These are phyloP conservation scores for Quadriops clusia DNA, from an alignment of 2,888 invertebrate species.

Conservation along the genomic window DNA sequence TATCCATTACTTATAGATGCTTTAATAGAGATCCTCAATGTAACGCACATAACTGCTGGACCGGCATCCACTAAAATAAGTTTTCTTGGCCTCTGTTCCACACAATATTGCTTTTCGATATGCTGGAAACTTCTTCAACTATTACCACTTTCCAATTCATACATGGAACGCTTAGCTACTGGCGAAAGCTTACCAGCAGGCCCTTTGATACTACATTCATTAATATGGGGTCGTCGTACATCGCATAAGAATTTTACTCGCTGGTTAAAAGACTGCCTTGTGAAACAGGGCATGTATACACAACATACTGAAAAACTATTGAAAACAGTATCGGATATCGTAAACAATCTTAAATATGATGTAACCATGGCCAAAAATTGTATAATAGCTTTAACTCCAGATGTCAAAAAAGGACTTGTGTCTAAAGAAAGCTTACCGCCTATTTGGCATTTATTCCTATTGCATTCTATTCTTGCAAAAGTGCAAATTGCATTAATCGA, in stretches of 20 bases:
- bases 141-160: conserved; percentile 80
- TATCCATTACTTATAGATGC: conserved; percentile 81
- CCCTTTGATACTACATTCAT: conserved; percentile 64
- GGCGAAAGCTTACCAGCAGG: conserved; percentile 54
- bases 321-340: conserved; percentile 58
- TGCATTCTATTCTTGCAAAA: conserved; percentile 66
- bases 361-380: conserved; percentile 50
- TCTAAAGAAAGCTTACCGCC: conserved; percentile 47
- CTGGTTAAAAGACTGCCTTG: conserved; percentile 85
- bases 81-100: conserved; percentile 61
- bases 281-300: conserved; percentile 83
- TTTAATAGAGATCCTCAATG: conserved; percentile 67
- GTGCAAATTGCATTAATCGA: conserved; percentile 52
- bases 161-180: conserved; percentile 67
- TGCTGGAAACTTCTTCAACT: conserved; percentile 75
- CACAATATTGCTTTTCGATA: conserved; percentile 83
- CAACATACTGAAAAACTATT: conserved; percentile 62
- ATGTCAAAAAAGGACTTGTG: conserved; percentile 34
- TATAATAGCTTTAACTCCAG: conserved; percentile 42
- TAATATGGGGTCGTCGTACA: conserved; percentile 82
- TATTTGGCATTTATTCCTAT: conserved; percentile 58
- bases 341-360: conserved; percentile 51
- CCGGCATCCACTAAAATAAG: conserved; percentile 34
- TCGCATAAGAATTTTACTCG: conserved; percentile 73
- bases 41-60: conserved; percentile 55